Base-by-base conservation (phyloP, 2,888 invertebrate species). In the Ditula angustiorana region DNA sequence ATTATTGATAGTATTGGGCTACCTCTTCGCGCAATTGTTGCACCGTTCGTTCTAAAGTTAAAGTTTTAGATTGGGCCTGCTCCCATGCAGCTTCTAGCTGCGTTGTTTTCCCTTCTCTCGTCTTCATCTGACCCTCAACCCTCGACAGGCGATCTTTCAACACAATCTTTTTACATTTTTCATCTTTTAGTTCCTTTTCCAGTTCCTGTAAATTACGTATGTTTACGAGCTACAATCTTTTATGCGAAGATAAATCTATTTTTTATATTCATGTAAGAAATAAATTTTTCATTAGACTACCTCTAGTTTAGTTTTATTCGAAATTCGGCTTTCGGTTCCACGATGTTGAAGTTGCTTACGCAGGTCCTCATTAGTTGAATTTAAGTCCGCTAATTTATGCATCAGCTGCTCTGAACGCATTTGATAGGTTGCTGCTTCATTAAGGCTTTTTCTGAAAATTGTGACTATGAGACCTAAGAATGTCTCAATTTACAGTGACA, bases 121-220 rank as follows among this genome's bases (percentile, higher is more conserved):
- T 82, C 67, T 86, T 90, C 2, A 83, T 69, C 71, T 88, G 87
- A 1, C 82, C 82, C 62, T 88, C 88, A 1, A 86, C 73, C 28
- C 82, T 78, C 0, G 75, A 66, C 21, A 87, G 71, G 0, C 85
- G 82, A 8, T 88, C 86, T 68, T 70, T 82, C 5, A 87, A 60
- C 1, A 78, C 49, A 2, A 68, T 67, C 55, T 75, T 82, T 62
- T 85, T 86, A 53, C 74, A 77, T 67, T 81, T 86, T 68, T 89
- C 88, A 46, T 88, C 88, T 68, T 87, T 88, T 13, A 92, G 65
- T 37, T 85, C 83, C 67, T 83, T 89, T 74, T 90, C 88, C 21
- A 91, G 73, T 68, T 88, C 89, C 92, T 92, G 59, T 52, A 35
- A 46, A 61, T 24, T 26, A 59, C 44, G 41, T 55, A 53, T 33